Conservation (phyloP, 2,113 vertebrate genomes). For the Platanista minor region DNA sequence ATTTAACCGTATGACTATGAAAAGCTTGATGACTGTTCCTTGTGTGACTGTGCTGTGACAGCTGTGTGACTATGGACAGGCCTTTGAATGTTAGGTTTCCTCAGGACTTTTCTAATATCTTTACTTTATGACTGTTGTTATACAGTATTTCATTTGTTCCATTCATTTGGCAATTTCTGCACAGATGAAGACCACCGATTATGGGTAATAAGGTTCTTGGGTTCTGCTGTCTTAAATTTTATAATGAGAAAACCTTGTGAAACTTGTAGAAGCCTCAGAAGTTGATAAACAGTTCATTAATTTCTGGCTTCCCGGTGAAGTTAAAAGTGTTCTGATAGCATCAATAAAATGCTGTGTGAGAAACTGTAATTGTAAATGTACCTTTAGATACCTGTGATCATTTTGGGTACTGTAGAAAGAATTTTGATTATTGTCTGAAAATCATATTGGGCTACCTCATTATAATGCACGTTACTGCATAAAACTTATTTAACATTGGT, state of each 20-base stretch:
- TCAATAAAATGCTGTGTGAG: background rate
- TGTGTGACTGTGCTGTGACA: background rate
- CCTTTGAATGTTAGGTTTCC: background rate
- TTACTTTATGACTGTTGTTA: background rate
- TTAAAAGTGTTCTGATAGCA: background rate
- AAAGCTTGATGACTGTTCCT: background rate
- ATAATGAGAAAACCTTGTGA: background rate
- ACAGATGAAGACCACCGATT: background rate
- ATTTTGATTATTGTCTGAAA: slow-evolving; percentile 14
- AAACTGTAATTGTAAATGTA: background rate
- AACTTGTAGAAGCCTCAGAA: background rate
- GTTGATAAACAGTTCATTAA: background rate
- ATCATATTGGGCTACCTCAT: background rate
- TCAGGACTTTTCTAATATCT: background rate
- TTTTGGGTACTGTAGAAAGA: background rate
- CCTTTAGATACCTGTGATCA: background rate
- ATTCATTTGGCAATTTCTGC: background rate
- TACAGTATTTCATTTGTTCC: background rate
- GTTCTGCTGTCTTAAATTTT: background rate
- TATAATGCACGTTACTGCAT: background rate
- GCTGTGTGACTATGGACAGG: background rate
- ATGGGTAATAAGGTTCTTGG: background rate
- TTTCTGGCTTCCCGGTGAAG: background rate
- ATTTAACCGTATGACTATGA: background rate
- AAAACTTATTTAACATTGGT: background rate